Base-by-base conservation (phyloP, 30 jellyfish, hydroid and myxozoan species). In the Pelagia noctiluca region DNA sequence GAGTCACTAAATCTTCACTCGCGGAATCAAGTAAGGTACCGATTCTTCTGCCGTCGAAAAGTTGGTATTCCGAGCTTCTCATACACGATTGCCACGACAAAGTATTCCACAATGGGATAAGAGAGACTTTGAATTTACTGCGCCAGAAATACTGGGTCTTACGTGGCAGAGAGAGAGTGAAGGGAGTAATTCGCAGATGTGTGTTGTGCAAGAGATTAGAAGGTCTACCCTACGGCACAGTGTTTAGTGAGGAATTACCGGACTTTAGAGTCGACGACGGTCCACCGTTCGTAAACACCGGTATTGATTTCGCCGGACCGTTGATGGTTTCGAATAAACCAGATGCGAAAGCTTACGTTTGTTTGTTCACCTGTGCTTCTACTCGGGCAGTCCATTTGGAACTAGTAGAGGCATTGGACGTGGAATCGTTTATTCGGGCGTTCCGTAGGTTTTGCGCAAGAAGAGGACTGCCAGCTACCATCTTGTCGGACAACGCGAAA, bases 321-420 rank as follows among this genome's bases (percentile, higher is more conserved):
- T 49, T 74, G 61, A 21, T 29, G 30, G 46, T 47, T n/a, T 5
- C 29, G 21, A 52, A 13, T 29, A 46, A 54, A 18, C 78, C 22
- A 2, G 38, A 79, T 19, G 31, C 29, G 30, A 76, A 76, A 81
- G 18, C 35, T 1, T 77, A 77, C 71, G 78, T 79, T 13, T 66
- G 77, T 30, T 0, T 87, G 3, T 66, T 68, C 61, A 77, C 95
- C 19, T 87, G 96, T 48, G 62, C 80, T 18, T 19, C 90, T 3
- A 69, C 96, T 19, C 66, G 96, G 35, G 96, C 90, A 2, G 84
- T 78, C 35, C 90, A 79, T 49, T 33, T 77, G 12, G 93, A 86
- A 21, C 50, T 86, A 34, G 80, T 78, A 24, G 60, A n/a, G n/a
- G n/a, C n/a, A n/a, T n/a, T 71, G 29, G 30, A 47, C 3, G 71